phyloP scores from a whole-genome alignment of 1,140 invertebrate species.

The Tigriopus japonicus region DNA sequence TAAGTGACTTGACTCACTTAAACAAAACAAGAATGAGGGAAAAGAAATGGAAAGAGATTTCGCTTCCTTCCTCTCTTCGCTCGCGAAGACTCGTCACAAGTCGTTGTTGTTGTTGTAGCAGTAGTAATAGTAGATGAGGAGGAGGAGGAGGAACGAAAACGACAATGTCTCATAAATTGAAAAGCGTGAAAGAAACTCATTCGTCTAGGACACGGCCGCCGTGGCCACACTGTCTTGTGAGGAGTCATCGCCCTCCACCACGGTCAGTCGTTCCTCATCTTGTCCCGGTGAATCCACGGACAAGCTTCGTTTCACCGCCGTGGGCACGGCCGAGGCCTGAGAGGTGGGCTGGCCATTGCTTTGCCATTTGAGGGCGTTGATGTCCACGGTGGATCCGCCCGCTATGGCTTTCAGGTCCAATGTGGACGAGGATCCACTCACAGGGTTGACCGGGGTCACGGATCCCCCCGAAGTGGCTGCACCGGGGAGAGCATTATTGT shows the following conservation, averaged over 20 bases:
- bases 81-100: not conserved
- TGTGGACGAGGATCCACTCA: not conserved
- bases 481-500: not conserved
- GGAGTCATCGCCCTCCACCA: constrained; percentile 9
- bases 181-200: no score
- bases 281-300: constrained; percentile 1
- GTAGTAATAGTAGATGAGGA: no score
- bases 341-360: not conserved
- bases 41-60: no score
- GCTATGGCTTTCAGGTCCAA: constrained; percentile 5
- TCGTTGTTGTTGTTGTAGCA: no score
- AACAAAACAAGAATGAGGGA: no score
- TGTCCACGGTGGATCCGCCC: constrained; percentile 2
- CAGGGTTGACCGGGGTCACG: not conserved
- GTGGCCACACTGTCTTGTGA: constrained; percentile 1
- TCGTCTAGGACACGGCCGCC: not conserved
- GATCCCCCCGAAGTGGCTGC: not conserved
- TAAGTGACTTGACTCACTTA: no score
- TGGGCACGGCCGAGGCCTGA: not conserved
- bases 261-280: constrained; percentile 10
- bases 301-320: not conserved
- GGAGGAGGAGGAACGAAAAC: no score
- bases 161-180: no score
- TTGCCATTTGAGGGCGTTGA: constrained; percentile 9
- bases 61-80: not conserved